These are phyloP conservation scores for Bombus balteatus DNA, from an alignment of 1,140 invertebrate genomes.

Conservation along the genomic window DNA sequence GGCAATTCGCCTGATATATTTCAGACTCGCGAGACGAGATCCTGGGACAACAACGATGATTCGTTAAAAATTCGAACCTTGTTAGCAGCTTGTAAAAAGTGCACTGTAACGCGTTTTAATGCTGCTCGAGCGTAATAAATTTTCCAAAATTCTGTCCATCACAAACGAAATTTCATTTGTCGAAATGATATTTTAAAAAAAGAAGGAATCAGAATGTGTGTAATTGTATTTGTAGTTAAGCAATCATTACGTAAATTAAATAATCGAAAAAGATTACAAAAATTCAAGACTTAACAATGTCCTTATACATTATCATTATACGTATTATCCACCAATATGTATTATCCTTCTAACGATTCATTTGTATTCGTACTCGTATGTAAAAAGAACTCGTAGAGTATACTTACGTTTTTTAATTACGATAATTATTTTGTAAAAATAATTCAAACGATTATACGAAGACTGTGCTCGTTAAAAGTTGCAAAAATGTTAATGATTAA, in stretches of 20 bases:
- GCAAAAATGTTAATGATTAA: not conserved
- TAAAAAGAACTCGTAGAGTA: not conserved
- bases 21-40: not conserved
- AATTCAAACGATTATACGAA: not conserved
- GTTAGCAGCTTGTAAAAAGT: conserved; percentile 18
- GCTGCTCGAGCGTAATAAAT: not conserved
- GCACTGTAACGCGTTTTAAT: not conserved
- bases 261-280: no score
- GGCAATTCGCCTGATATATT: not conserved
- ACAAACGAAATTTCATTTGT: not conserved
- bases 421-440: not conserved
- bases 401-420: not conserved
- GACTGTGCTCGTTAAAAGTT: not conserved
- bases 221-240: no score
- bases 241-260: no score
- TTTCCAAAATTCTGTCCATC: not conserved
- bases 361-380: no score
- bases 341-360: no score
- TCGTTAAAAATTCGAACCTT: conserved; percentile 55
- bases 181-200: not conserved
- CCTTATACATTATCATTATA: no score
- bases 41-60: conserved; percentile 5
- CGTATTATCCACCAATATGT: no score
- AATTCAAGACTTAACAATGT: no score
- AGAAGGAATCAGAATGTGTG: no score